Conservation (phyloP, 2,113 vertebrate genomes). For the Ahaetulla prasina region DNA sequence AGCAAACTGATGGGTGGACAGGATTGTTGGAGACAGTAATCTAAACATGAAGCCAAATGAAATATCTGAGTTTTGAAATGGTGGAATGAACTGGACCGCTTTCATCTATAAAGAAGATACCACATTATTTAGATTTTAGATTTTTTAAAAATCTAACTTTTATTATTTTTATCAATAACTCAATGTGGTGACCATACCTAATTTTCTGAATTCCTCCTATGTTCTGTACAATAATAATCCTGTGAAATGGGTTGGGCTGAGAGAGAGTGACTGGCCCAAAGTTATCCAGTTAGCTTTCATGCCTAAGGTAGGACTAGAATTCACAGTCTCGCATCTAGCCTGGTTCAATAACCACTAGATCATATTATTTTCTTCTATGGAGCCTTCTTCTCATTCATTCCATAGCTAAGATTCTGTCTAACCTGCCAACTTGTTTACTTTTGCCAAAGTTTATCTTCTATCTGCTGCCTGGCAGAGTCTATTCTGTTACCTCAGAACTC, state of each 20-base stretch:
- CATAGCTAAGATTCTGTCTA: background rate
- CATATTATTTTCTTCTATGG: background rate
- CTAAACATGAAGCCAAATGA: background rate
- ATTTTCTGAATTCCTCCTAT: background rate
- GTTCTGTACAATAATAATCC: background rate
- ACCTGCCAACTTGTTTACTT: background rate
- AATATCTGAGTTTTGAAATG: background rate
- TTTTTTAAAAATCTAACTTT: background rate
- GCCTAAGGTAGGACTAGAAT: background rate
- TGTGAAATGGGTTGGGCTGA: background rate
- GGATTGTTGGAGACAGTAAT: background rate
- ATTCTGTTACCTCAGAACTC: background rate
- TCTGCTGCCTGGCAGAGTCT: background rate
- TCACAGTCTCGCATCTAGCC: background rate
- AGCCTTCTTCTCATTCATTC: background rate
- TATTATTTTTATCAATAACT: background rate
- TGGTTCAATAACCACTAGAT: background rate
- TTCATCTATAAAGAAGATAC: background rate
- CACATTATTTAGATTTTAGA: background rate
- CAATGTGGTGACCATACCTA: background rate
- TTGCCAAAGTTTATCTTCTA: background rate
- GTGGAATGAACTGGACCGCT: background rate
- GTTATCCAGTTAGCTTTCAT: background rate
- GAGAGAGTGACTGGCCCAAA: background rate
- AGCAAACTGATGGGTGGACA: background rate